A percentile compares a stretch with the other conserved stretches of the same genome.
Conservation (phyloP, 2,113 vertebrate genomes). For the Siniperca chuatsi region DNA sequence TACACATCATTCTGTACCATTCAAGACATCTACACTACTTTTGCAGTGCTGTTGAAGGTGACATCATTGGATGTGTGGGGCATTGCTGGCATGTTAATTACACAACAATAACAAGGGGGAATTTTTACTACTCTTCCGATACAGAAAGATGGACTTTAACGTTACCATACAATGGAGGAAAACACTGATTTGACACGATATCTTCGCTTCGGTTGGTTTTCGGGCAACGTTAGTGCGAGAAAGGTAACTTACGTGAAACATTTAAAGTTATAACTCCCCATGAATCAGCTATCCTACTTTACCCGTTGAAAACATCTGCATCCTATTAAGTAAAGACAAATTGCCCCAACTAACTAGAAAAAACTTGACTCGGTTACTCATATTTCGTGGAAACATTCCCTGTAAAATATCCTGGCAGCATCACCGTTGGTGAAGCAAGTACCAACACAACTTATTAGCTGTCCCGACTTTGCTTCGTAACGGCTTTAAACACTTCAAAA, state of each 20-base stretch:
- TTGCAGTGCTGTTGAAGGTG: neutral
- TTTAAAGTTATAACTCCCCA: neutral
- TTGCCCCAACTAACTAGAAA: neutral
- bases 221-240: neutral
- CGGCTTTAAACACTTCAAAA: neutral
- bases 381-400: constrained; percentile 43
- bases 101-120: constrained; percentile 19
- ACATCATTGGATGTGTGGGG: neutral
- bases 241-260: neutral
- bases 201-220: neutral
- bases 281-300: neutral
- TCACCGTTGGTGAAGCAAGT: constrained; percentile 28
- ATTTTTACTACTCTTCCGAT: neutral
- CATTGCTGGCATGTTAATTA: constrained; percentile 7
- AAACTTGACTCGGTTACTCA: neutral
- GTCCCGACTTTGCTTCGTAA: neutral
- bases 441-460: constrained; percentile 7
- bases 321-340: neutral
- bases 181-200: neutral
- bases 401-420: constrained; percentile 52
- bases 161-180: neutral
- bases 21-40: neutral
- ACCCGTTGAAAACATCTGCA: neutral
- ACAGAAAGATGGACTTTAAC: neutral
- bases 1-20: neutral